These are phyloP conservation scores for Acleris holmiana DNA, from an alignment of 2,888 invertebrate genomes.

Conservation along the genomic window DNA sequence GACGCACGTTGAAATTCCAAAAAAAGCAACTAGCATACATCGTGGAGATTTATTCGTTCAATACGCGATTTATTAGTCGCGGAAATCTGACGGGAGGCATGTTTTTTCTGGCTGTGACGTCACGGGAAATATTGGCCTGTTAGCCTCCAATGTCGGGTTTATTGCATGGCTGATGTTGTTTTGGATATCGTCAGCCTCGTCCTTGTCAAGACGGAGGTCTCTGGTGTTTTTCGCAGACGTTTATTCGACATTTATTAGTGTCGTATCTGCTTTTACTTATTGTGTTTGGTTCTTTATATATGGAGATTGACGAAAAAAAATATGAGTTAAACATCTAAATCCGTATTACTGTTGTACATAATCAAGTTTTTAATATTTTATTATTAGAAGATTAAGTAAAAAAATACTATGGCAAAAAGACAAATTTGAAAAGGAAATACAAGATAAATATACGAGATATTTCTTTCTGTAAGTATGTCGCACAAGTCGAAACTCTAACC, in stretches of 20 bases:
- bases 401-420: too few species aligned
- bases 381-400: too few species aligned
- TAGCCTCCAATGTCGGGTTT: conserved; percentile 39
- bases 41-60: conserved; percentile 44
- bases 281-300: not conserved
- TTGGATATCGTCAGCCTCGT: conserved; percentile 14
- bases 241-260: not conserved
- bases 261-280: conserved; percentile 1
- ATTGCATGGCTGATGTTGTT: conserved; percentile 40
- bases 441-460: too few species aligned
- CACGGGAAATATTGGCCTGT: conserved; percentile 44
- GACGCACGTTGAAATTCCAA: conserved; percentile 42
- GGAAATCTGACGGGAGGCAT: conserved; percentile 41
- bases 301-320: too few species aligned
- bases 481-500: too few species aligned
- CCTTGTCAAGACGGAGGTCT: conserved; percentile 19
- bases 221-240: conserved; percentile 17
- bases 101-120: conserved; percentile 43
- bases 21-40: conserved; percentile 45
- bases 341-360: too few species aligned
- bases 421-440: too few species aligned
- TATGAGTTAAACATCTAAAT: too few species aligned
- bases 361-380: too few species aligned
- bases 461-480: too few species aligned
- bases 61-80: conserved; percentile 44